phyloP scores from a whole-genome alignment of 2,888 invertebrate species.

The Onthophagus sagittarius region DNA sequence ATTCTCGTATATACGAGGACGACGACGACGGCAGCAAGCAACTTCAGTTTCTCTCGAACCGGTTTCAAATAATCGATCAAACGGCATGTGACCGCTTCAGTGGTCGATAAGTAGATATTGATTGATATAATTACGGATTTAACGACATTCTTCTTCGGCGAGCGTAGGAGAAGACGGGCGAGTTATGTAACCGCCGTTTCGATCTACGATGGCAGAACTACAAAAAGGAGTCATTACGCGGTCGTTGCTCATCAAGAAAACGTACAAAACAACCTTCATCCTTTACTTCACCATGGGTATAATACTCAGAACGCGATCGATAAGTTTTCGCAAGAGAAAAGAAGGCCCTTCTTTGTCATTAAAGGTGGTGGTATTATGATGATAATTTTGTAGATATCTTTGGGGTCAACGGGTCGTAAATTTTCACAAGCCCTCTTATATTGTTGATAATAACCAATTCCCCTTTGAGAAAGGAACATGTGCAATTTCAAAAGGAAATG shows the following conservation, averaged over 20 bases:
- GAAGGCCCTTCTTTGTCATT: background rate
- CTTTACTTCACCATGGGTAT: background rate
- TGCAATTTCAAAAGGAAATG: background rate
- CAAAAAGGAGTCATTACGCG: constrained; percentile 24
- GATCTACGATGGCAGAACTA: constrained; percentile 25
- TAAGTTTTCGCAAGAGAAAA: background rate
- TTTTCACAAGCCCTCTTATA: background rate
- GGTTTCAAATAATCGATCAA: constrained; percentile 32
- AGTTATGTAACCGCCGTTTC: constrained; percentile 29
- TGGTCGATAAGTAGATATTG: constrained; percentile 31
- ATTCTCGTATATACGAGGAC: background rate
- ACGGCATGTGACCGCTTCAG: constrained; percentile 28
- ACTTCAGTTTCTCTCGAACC: constrained; percentile 18
- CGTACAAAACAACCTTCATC: background rate
- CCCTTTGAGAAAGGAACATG: background rate
- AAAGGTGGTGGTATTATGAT: background rate
- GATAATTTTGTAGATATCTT: background rate
- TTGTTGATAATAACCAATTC: background rate
- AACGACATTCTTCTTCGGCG: constrained; percentile 29
- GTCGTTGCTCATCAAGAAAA: constrained; percentile 7
- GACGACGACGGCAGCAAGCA: background rate
- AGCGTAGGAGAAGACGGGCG: constrained; percentile 26
- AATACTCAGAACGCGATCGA: background rate
- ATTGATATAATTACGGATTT: constrained; percentile 35
- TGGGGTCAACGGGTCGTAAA: background rate